Evolutionary conservation across 2,113 vertebrate species (phyloP).

Genomic region (Misgurnus mizolepis): DNA sequence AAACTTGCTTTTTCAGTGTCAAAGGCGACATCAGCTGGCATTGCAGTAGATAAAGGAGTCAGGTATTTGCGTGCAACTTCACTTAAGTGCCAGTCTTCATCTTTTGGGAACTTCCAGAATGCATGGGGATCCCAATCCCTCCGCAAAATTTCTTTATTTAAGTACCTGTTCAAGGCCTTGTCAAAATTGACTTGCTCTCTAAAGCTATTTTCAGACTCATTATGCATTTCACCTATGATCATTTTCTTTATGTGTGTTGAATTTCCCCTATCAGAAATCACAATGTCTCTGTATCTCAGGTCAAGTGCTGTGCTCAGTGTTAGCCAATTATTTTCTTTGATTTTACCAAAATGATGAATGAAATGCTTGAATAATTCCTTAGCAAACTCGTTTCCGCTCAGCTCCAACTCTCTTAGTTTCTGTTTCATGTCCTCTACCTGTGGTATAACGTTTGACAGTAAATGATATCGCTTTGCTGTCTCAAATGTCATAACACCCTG

Average conservation of each 20-base stretch:
- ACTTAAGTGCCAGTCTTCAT: neutral
- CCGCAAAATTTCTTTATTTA: neutral
- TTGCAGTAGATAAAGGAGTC: slow-evolving; percentile 14
- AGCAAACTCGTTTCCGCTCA: neutral
- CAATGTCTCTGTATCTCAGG: slow-evolving; percentile 15
- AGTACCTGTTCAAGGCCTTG: neutral
- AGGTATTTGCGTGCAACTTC: slow-evolving; percentile 22
- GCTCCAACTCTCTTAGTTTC: neutral
- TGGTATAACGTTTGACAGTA: slow-evolving; percentile 36
- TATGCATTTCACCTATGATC: no score
- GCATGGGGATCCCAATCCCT: neutral
- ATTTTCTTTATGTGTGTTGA: neutral
- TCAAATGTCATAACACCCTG: neutral
- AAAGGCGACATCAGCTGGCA: neutral
- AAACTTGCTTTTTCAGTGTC: neutral
- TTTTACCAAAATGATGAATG: neutral
- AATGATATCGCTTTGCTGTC: neutral
- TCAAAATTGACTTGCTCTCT: no score
- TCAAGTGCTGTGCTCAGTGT: slow-evolving; percentile 32
- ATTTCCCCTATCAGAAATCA: neutral
- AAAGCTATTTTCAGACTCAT: no score
- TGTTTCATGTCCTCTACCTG: neutral
- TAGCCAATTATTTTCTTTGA: slow-evolving; percentile 6
- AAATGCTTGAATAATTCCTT: no score
- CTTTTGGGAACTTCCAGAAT: slow-evolving; percentile 27